Evolutionary conservation across 2,797 vertebrate species (phyloP).

Genomic region (Takifugu ocellatus): DNA sequence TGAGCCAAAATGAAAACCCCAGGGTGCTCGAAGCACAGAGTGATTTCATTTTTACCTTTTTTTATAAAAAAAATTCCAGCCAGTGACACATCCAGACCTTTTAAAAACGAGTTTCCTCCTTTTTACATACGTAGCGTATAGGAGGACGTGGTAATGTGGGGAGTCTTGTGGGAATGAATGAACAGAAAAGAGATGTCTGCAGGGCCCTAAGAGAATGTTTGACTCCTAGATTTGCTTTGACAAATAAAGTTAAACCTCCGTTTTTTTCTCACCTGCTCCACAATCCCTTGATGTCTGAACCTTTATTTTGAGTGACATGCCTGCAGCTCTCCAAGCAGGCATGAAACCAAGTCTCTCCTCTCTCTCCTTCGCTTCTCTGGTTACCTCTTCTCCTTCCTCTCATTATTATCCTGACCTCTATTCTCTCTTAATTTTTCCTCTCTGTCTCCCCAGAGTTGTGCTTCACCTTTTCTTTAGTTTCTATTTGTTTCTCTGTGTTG

Average conservation of each 20-base stretch:
- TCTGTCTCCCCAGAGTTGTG: conserved; percentile 3
- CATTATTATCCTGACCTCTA: conserved; percentile 21
- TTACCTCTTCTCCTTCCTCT: conserved; percentile 8
- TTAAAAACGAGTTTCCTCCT: conserved; percentile 22
- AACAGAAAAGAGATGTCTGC: conserved; percentile 20
- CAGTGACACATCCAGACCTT: conserved; percentile 14
- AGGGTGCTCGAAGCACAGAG: no score
- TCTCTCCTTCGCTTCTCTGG: conserved; percentile 19
- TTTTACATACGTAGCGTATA: conserved; percentile 6
- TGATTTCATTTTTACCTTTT: no score
- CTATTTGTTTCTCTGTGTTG: conserved; percentile 15
- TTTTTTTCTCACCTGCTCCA: conserved; percentile 15
- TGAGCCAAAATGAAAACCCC: no score
- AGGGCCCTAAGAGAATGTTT: conserved; percentile 23
- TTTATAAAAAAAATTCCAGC: no score
- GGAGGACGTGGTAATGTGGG: conserved; percentile 17
- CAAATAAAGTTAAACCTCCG: conserved; percentile 20
- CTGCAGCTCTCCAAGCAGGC: conserved; percentile 20
- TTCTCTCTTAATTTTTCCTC: conserved; percentile 26
- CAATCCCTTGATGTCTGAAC: conserved; percentile 32
- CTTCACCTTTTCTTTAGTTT: conserved; percentile 14
- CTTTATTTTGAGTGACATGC: conserved; percentile 36
- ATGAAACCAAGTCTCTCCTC: conserved; percentile 13
- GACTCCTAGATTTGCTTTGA: conserved; percentile 32
- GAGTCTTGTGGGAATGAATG: conserved; percentile 12